phyloP scores from a whole-genome alignment of 30 jellyfish, hydroid and myxozoan species.

The Chrysaora quinquecirrha region DNA sequence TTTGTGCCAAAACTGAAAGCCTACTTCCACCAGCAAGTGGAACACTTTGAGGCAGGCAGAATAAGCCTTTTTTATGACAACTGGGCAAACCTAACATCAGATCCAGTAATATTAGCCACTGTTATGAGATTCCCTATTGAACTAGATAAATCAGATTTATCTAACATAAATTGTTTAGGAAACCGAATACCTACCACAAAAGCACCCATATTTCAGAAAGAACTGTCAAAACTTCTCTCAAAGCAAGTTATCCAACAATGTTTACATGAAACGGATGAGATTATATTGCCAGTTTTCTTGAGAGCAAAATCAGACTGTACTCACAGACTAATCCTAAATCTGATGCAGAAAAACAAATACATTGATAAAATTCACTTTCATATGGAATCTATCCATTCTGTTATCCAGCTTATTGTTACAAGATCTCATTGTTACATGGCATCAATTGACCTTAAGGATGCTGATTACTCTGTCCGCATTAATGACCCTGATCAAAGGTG shows the following conservation, averaged over 20 bases:
- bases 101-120: constrained; percentile 3
- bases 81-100: constrained; percentile 31
- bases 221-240: constrained; percentile 3
- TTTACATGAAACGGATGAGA: constrained; percentile 23
- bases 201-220: not conserved
- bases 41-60: constrained; percentile 30
- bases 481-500: not conserved
- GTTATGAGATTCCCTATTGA: not conserved
- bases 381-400: constrained; percentile 37
- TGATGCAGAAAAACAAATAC: constrained; percentile 13
- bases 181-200: not conserved
- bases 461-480: constrained; percentile 23
- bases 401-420: not conserved
- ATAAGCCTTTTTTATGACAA: not conserved
- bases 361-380: constrained; percentile 35
- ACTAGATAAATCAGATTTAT: not conserved
- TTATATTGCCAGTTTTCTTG: constrained; percentile 36
- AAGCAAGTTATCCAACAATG: constrained; percentile 23
- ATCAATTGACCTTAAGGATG: constrained; percentile 33
- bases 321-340: constrained; percentile 16
- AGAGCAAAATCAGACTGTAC: constrained; percentile 21
- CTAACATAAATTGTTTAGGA: not conserved
- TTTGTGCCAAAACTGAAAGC: not conserved
- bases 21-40: constrained; percentile 15
- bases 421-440: constrained; percentile 12